A percentile compares a stretch with the other conserved stretches of the same genome.
These are phyloP conservation scores for Fabriciana adippe DNA, from an alignment of 2,888 invertebrate species.

Conservation along the genomic window DNA sequence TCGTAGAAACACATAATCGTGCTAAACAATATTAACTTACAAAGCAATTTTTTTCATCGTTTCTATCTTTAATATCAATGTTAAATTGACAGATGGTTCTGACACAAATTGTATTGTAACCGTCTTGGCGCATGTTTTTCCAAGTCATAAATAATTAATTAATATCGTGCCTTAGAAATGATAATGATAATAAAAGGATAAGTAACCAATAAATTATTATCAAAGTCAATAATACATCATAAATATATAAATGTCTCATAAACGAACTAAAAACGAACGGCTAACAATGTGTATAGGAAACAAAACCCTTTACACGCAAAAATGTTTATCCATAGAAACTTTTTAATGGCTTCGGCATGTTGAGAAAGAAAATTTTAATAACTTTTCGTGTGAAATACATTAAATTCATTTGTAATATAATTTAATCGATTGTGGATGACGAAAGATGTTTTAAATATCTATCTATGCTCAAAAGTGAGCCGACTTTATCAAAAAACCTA, in stretches of 20 bases:
- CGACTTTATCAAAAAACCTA: neutral
- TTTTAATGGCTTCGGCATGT: neutral
- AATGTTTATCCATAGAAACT: constrained; percentile 8
- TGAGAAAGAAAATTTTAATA: constrained; percentile 4
- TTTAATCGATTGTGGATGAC: too few species aligned
- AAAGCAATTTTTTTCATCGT: too few species aligned
- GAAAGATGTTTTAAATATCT: too few species aligned
- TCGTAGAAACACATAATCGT: too few species aligned
- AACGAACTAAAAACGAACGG: too few species aligned
- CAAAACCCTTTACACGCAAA: constrained; percentile 17
- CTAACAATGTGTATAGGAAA: constrained; percentile 8
- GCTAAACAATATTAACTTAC: too few species aligned
- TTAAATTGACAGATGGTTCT: constrained; percentile 11
- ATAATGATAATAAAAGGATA: constrained; percentile 12
- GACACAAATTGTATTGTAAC: constrained; percentile 10
- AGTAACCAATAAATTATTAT: constrained; percentile 24
- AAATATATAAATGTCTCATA: constrained; percentile 21
- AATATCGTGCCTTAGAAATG: constrained; percentile 14
- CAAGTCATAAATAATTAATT: constrained; percentile 25
- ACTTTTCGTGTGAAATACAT: neutral
- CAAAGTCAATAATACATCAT: constrained; percentile 24
- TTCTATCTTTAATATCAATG: constrained; percentile 1
- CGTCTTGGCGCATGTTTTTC: neutral
- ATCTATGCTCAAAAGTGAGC: neutral
- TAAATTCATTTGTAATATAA: too few species aligned